Percentiles rank a stretch among this genome's conserved stretches.
These are phyloP conservation scores for Orchesella cincta DNA, from an alignment of 1,140 invertebrate species.

Conservation along the genomic window DNA sequence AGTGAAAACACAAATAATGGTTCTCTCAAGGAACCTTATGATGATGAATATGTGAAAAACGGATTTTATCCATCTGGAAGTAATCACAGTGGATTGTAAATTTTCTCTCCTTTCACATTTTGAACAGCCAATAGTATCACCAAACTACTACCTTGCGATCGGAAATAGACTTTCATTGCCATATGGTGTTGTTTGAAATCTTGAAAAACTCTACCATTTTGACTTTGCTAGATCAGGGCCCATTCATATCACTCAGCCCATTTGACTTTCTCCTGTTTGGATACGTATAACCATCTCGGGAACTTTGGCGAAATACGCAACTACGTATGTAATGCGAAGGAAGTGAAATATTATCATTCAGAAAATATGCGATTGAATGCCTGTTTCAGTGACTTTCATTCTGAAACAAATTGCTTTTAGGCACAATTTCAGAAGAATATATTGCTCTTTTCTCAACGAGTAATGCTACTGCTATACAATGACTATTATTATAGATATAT, in stretches of 20 bases:
- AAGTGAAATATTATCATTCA: no score
- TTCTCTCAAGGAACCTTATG: not conserved
- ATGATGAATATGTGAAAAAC: slow-evolving; percentile 21
- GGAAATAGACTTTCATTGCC: not conserved
- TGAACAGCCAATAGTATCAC: not conserved
- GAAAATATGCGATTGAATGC: no score
- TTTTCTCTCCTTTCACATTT: not conserved
- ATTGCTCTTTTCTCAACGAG: no score
- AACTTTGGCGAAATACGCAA: no score
- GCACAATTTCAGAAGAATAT: no score
- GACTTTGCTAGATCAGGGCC: not conserved
- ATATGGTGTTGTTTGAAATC: slow-evolving; percentile 7
- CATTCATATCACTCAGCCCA: not conserved
- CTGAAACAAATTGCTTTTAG: no score
- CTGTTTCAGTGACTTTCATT: no score
- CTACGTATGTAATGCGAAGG: no score
- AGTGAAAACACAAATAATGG: slow-evolving; percentile 15
- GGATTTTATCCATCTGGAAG: slow-evolving; percentile 18
- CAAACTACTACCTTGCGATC: not conserved
- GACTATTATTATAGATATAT: no score
- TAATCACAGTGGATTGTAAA: slow-evolving; percentile 16
- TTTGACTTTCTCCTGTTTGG: not conserved
- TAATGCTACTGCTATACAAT: no score
- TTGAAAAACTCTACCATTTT: not conserved
- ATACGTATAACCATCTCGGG: no score